phyloP scores from a whole-genome alignment of 2,797 vertebrate genomes.

The Denticeps clupeoides region DNA sequence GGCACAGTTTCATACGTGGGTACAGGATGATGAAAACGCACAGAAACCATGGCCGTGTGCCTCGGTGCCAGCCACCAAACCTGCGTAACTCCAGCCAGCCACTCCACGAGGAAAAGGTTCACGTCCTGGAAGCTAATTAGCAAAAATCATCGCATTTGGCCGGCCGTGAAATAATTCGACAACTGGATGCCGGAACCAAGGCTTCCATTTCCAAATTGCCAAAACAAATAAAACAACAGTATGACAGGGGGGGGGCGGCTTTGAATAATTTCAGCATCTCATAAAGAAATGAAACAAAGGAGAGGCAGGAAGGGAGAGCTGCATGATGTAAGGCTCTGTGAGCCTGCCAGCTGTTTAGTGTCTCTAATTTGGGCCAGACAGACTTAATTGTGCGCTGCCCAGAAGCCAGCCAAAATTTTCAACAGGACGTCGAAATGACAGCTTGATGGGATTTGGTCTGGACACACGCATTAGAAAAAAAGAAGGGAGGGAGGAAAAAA shows the following conservation, averaged over 20 bases:
- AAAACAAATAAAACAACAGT: background rate
- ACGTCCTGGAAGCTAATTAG: background rate
- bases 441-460: constrained; percentile 52
- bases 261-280: constrained; percentile 49
- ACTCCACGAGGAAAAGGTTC: no score
- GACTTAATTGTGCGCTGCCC: constrained; percentile 67
- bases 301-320: constrained; percentile 7
- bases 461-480: constrained; percentile 2
- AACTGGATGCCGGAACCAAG: constrained; percentile 14
- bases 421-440: constrained; percentile 50
- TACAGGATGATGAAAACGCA: no score
- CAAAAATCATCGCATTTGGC: background rate
- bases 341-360: constrained; percentile 78
- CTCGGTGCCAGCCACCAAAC: no score
- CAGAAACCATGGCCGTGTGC: no score
- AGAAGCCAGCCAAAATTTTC: constrained; percentile 48
- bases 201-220: background rate
- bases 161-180: constrained; percentile 13
- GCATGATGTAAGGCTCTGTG: constrained; percentile 92
- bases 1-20: no score
- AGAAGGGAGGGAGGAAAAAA: background rate
- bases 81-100: no score
- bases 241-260: constrained; percentile 12
- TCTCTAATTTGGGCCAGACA: constrained; percentile 68
- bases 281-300: constrained; percentile 44